Conservation (phyloP, 2,888 invertebrate genomes). For the Ennomos fuscantarius region DNA sequence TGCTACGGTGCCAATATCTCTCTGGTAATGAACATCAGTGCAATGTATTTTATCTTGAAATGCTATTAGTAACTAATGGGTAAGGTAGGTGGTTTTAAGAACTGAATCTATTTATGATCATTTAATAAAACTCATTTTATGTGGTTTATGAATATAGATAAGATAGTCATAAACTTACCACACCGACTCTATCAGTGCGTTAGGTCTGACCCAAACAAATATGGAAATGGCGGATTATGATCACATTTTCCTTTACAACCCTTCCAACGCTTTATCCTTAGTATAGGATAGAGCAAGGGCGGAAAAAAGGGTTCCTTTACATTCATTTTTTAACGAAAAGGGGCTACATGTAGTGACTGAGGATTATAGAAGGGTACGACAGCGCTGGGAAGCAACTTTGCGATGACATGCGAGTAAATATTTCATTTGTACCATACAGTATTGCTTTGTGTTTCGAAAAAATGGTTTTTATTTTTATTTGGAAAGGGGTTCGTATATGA, state of each 20-base stretch:
- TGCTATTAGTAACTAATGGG: too few species aligned
- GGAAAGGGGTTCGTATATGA: conserved; percentile 9
- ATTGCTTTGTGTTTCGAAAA: conserved; percentile 15
- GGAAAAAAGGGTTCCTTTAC: conserved; percentile 57
- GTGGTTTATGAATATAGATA: conserved; percentile 23
- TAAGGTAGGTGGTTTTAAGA: too few species aligned
- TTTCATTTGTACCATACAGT: conserved; percentile 57
- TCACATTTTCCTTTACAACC: conserved; percentile 72
- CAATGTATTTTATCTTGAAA: too few species aligned
- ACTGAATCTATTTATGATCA: too few species aligned
- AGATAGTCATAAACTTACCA: conserved; percentile 34
- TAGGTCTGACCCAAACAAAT: conserved; percentile 65
- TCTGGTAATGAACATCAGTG: too few species aligned
- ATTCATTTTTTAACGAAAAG: conserved; percentile 66
- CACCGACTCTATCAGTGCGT: conserved; percentile 45
- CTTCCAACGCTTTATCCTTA: conserved; percentile 65
- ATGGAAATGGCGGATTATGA: conserved; percentile 70
- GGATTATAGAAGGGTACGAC: conserved; percentile 54
- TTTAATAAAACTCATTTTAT: neutral
- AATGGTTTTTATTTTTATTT: conserved; percentile 39
- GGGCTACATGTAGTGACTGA: conserved; percentile 55
- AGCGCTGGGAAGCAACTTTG: conserved; percentile 43
- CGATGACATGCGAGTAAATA: conserved; percentile 66
- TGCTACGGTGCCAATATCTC: too few species aligned
- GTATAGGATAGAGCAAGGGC: conserved; percentile 52